Conservation (phyloP, 1,140 invertebrate species). For the Ceratosolen solmsi region DNA sequence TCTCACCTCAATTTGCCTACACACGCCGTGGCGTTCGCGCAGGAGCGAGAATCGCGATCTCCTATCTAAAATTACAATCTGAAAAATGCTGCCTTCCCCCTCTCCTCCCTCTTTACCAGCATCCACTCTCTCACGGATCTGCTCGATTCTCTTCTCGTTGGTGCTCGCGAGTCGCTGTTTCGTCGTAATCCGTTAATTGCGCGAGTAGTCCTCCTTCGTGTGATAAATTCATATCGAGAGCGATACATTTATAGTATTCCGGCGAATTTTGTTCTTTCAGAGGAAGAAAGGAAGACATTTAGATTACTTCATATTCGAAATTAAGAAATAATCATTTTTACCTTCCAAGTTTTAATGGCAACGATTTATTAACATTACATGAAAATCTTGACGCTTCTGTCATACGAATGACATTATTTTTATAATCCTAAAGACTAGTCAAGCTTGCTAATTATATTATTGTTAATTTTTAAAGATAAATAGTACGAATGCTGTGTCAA, state of each 20-base stretch:
- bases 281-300: too few species aligned
- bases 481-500: too few species aligned
- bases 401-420: too few species aligned
- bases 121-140: neutral
- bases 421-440: too few species aligned
- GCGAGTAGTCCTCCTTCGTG: neutral
- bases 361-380: too few species aligned
- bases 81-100: conserved; percentile 58
- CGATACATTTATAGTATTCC: conserved; percentile 33
- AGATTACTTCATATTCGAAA: too few species aligned
- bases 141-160: neutral
- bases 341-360: too few species aligned
- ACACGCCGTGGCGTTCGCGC: conserved; percentile 58
- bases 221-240: conserved; percentile 44
- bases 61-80: conserved; percentile 75
- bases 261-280: too few species aligned
- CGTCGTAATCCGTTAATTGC: conserved; percentile 65
- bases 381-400: too few species aligned
- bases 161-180: conserved; percentile 46
- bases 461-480: too few species aligned
- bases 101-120: neutral
- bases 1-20: conserved; percentile 75
- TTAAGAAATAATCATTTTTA: too few species aligned
- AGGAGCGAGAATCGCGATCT: conserved; percentile 53
- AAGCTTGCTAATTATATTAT: too few species aligned